These are phyloP conservation scores for Holothuria glaberrima DNA, from an alignment of 35 echinoderm and acorn worm genomes.

Conservation along the genomic window DNA sequence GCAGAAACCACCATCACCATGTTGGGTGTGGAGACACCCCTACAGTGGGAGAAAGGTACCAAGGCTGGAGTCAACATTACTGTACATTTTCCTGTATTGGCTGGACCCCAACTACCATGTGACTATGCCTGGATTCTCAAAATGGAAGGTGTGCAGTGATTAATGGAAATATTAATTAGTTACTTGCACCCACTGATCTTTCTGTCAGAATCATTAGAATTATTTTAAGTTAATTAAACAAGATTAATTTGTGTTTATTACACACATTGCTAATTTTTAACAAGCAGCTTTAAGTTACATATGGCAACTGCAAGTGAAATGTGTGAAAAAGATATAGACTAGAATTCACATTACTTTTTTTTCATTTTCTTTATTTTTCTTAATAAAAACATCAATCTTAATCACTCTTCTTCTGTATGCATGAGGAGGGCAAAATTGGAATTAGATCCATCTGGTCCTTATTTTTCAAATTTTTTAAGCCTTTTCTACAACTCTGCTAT, in stretches of 20 bases:
- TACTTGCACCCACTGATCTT: not conserved
- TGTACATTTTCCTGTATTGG: constrained; percentile 19
- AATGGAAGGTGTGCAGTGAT: constrained; percentile 18
- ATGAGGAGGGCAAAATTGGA: too few relatives aligned
- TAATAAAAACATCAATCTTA: too few relatives aligned
- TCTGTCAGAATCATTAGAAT: not conserved
- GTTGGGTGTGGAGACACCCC: constrained; percentile 23
- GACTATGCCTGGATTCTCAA: constrained; percentile 64
- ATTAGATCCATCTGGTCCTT: too few relatives aligned
- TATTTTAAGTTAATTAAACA: too few relatives aligned
- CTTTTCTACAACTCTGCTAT: too few relatives aligned
- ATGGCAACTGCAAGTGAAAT: too few relatives aligned
- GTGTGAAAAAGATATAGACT: too few relatives aligned
- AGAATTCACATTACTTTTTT: too few relatives aligned
- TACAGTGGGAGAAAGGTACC: constrained; percentile 4
- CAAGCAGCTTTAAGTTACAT: too few relatives aligned
- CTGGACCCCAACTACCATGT: constrained; percentile 39
- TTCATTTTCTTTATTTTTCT: too few relatives aligned
- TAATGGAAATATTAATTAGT: not conserved
- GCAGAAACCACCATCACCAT: constrained; percentile 20
- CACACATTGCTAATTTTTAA: not conserved
- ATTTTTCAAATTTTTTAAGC: too few relatives aligned
- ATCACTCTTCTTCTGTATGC: too few relatives aligned
- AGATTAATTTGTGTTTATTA: not conserved
- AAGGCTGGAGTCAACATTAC: constrained; percentile 46